Conservation (phyloP, 2,888 invertebrate species). For the Yponomeuta sedellus region DNA sequence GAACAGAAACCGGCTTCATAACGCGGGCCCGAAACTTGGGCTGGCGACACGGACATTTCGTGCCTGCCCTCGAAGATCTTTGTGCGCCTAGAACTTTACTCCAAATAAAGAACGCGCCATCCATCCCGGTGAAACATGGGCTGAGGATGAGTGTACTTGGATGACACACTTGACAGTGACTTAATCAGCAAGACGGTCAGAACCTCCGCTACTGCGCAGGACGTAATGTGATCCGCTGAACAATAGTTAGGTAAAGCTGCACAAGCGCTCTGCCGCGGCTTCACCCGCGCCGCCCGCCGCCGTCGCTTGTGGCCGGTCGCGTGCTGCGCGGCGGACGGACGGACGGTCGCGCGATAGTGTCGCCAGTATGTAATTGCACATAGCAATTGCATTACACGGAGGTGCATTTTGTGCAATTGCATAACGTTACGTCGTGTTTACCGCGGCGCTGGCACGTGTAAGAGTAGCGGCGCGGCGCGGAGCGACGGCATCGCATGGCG, state of each 20-base stretch:
- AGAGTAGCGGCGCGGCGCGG: conserved; percentile 20
- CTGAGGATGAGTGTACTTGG: not conserved
- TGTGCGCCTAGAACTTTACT: too few species aligned
- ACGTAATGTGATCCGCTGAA: not conserved
- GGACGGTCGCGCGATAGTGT: not conserved
- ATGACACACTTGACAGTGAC: not conserved
- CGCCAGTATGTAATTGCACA: conserved; percentile 2
- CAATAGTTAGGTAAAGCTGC: not conserved
- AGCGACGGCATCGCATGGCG: not conserved
- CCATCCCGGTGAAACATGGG: too few species aligned
- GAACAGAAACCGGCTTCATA: too few species aligned
- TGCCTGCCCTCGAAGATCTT: too few species aligned
- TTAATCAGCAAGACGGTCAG: not conserved
- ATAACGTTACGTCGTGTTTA: conserved; percentile 48
- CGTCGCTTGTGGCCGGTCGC: not conserved
- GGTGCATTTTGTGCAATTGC: conserved; percentile 39
- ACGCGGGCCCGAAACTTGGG: too few species aligned
- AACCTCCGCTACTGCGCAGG: not conserved
- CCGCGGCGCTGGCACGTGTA: conserved; percentile 47
- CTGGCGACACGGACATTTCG: too few species aligned
- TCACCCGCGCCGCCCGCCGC: not conserved
- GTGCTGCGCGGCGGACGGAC: not conserved
- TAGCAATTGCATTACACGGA: conserved; percentile 10
- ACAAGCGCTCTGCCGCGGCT: not conserved
- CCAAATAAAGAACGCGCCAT: too few species aligned